Evolutionary conservation across 2,113 vertebrate species (phyloP), one percentile per base, ranked within the genome.

Genomic region (Kryptolebias marmoratus): DNA sequence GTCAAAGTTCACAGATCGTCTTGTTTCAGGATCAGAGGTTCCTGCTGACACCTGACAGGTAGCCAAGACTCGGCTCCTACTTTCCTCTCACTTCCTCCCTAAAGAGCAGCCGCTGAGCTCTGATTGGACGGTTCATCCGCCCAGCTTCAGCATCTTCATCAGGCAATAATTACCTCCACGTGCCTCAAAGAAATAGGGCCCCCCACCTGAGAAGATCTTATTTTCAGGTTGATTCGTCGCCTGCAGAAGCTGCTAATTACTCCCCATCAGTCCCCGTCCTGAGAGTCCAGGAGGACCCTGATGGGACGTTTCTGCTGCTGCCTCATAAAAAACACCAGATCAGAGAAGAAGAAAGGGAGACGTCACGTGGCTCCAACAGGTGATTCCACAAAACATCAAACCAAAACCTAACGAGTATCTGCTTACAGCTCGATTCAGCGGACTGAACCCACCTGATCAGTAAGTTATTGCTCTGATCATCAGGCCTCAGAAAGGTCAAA

Each of bases 101-200:
- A 0, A 58, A 75, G 83, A 70, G 72, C 30, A 39, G 5, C 42
- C 39, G 28, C 49, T 50, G 68, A 53, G 36, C 68, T 54, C 36
- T 62, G 69, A 48, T 48, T 42, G 56, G 54, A 64, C 5, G 0
- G 9, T 27, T 36, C 52, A 32, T 83, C 81, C 80, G 68, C 73
- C 72, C 76, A 68, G 75, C 82, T 65, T 15, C 68, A n/a, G 32
- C 71, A 44, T 71, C 87, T 82, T 90, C 89, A 90, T 91, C 86
- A 87, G 80, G 2, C 62, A 81, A 71, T 92, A 91, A 92, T 92
- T 90, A 89, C 84, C 82, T 91, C 73, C 68, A 48, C 31, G 39
- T 72, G 83, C 81, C 86, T 89, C 82, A 84, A 89, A 90, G 80
- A 90, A 84, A 88, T 88, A 83, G 77, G 74, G 22, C 75, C 79